phyloP scores from a whole-genome alignment of 2,888 invertebrate species.

The Dione vanillae region DNA sequence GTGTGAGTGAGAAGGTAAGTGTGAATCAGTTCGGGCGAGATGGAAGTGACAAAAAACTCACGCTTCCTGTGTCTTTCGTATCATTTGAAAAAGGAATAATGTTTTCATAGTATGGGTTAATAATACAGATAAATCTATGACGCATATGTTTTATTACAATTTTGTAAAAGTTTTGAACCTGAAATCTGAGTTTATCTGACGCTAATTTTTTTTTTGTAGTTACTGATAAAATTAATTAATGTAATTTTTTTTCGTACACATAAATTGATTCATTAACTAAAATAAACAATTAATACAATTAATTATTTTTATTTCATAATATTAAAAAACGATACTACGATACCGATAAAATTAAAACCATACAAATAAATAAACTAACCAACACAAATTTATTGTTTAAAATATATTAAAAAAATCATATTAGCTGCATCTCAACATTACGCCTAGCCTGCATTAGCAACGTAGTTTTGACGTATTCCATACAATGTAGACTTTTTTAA shows the following conservation, averaged over 20 bases:
- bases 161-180: neutral
- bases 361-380: too few relatives aligned
- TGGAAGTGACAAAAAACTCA: slow-evolving; percentile 83
- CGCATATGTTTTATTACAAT: neutral
- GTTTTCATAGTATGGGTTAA: slow-evolving; percentile 59
- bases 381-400: too few relatives aligned
- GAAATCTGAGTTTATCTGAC: too few relatives aligned
- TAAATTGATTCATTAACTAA: too few relatives aligned
- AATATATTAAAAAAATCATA: neutral
- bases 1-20: slow-evolving; percentile 56
- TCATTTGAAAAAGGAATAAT: slow-evolving; percentile 82
- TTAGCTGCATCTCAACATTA: slow-evolving; percentile 47
- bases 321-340: too few relatives aligned
- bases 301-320: too few relatives aligned
- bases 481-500: slow-evolving; percentile 83
- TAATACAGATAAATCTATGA: slow-evolving; percentile 4
- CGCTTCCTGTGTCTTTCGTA: slow-evolving; percentile 84
- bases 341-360: too few relatives aligned
- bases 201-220: too few relatives aligned
- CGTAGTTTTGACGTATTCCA: slow-evolving; percentile 83
- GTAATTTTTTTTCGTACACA: too few relatives aligned
- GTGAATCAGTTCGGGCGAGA: slow-evolving; percentile 64
- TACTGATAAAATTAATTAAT: too few relatives aligned
- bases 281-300: too few relatives aligned
- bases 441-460: slow-evolving; percentile 63